phyloP scores from a whole-genome alignment of 2,797 vertebrate species.

The Synaphobranchus kaupii region DNA sequence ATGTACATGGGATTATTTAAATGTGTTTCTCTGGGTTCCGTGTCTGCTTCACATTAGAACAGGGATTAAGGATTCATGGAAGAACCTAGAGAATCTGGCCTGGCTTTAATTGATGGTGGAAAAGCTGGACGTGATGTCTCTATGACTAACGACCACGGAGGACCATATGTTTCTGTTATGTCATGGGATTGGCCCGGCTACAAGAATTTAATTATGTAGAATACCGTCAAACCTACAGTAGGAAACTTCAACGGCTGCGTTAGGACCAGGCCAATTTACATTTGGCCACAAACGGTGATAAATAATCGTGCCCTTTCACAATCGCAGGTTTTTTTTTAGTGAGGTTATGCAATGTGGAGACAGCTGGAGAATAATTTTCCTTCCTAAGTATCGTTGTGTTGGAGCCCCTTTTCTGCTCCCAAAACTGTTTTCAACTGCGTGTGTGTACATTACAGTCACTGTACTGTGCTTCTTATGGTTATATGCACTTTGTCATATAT shows the following conservation, averaged over 20 bases:
- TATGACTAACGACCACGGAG: slow-evolving; percentile 30
- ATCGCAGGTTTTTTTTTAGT: slow-evolving; percentile 30
- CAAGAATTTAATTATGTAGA: slow-evolving; percentile 48
- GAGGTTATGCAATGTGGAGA: slow-evolving; percentile 17
- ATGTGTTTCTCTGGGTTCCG: background rate
- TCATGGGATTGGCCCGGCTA: slow-evolving; percentile 35
- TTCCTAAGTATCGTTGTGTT: slow-evolving; percentile 7
- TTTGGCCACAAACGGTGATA: slow-evolving; percentile 33
- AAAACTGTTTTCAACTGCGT: background rate
- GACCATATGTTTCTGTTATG: slow-evolving; percentile 48
- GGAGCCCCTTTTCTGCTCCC: background rate
- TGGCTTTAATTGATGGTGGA: slow-evolving; percentile 36
- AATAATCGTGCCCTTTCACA: slow-evolving; percentile 35
- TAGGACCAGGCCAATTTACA: slow-evolving; percentile 33
- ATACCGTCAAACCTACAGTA: slow-evolving; percentile 43
- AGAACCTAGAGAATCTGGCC: slow-evolving; percentile 28
- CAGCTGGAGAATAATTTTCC: slow-evolving; percentile 25
- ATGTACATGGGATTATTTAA: slow-evolving; percentile 18
- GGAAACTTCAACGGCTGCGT: slow-evolving; percentile 41
- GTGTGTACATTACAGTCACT: background rate
- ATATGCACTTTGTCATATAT: background rate
- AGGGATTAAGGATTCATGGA: slow-evolving; percentile 30
- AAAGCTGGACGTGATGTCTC: slow-evolving; percentile 21
- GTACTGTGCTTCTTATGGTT: background rate
- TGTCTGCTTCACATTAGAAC: slow-evolving; percentile 31